These are phyloP conservation scores for Daboia siamensis DNA, from an alignment of 2,113 vertebrate genomes.

Conservation along the genomic window DNA sequence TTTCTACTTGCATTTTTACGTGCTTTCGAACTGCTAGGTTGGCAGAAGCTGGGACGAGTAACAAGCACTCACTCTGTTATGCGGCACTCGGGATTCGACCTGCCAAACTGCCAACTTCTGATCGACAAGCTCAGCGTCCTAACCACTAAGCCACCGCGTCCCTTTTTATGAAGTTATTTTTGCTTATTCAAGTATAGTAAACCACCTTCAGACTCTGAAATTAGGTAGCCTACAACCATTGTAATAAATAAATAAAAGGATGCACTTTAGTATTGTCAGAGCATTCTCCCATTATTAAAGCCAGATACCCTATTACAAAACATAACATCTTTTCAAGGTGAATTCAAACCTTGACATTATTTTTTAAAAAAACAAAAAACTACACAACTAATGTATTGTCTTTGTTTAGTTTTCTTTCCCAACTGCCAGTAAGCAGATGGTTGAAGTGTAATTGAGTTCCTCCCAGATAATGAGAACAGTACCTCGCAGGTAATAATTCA, in stretches of 20 bases:
- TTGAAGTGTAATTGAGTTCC: constrained; percentile 42
- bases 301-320: background rate
- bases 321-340: constrained; percentile 16
- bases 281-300: background rate
- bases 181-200: background rate
- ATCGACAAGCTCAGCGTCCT: no score
- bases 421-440: constrained; percentile 56
- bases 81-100: no score
- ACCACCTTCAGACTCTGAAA: background rate
- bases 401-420: constrained; percentile 23
- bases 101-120: no score
- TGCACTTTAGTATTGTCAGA: background rate
- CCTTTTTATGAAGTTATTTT: background rate
- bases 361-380: background rate
- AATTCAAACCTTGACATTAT: background rate
- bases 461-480: constrained; percentile 39
- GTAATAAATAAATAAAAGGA: background rate
- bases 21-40: no score
- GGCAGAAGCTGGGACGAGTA: no score
- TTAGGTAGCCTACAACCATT: background rate
- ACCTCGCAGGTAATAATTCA: constrained; percentile 66
- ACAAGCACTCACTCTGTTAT: no score
- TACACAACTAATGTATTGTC: constrained; percentile 31
- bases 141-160: no score
- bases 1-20: no score